Conservation (phyloP, 2,888 invertebrate species). For the Zygaena filipendulae region DNA sequence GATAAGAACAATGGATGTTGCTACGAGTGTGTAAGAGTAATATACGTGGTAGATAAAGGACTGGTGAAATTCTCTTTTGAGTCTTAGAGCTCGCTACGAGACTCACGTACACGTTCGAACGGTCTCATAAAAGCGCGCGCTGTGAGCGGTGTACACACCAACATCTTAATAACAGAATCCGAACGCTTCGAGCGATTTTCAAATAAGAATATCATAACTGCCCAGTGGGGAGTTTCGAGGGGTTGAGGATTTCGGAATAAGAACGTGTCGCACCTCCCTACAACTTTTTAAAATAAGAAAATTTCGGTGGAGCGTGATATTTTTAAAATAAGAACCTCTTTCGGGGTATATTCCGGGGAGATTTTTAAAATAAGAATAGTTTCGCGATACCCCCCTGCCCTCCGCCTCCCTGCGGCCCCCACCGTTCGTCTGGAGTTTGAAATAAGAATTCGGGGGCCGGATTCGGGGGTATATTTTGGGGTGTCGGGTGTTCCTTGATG, state of each 20-base stretch:
- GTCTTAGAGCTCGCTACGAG: no score
- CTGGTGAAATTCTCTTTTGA: no score
- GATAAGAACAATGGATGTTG: no score
- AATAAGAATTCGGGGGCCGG: slow-evolving; percentile 65
- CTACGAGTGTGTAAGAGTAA: no score
- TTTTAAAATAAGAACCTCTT: slow-evolving; percentile 67
- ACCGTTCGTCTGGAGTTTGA: slow-evolving; percentile 60
- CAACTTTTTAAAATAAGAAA: slow-evolving; percentile 61
- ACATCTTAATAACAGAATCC: slow-evolving; percentile 64
- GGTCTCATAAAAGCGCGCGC: slow-evolving; percentile 3
- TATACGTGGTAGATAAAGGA: no score
- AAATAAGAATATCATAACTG: slow-evolving; percentile 67
- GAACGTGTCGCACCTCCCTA: slow-evolving; percentile 53
- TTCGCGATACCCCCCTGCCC: slow-evolving; percentile 52
- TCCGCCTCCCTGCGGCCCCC: no score
- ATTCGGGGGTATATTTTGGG: slow-evolving; percentile 58
- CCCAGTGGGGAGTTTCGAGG: slow-evolving; percentile 40
- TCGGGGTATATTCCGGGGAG: slow-evolving; percentile 67
- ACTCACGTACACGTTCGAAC: no score
- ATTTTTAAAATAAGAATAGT: slow-evolving; percentile 68
- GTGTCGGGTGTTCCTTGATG: slow-evolving; percentile 58
- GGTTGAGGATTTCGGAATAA: slow-evolving; percentile 62
- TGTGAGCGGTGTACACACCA: slow-evolving; percentile 47
- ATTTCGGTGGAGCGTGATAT: slow-evolving; percentile 68
- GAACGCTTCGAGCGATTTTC: slow-evolving; percentile 62